Evolutionary conservation across 1,140 invertebrate species (phyloP), one percentile per base, ranked within the genome.

Genomic region (Neodiprion fabricii): DNA sequence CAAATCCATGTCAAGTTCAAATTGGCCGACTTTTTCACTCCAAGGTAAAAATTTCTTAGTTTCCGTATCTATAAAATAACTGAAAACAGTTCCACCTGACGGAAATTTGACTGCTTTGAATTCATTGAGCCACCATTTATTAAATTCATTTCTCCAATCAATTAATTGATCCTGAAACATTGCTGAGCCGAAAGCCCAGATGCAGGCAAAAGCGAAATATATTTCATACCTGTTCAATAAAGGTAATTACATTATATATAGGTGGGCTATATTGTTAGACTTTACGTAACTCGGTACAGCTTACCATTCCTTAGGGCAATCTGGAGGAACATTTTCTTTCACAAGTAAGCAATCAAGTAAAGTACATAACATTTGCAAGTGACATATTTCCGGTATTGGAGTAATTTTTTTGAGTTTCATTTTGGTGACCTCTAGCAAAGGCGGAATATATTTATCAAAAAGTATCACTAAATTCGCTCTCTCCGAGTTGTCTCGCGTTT

Each of bases 371-470:
- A 97, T 96, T 86, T 97, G 93, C 68, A 98, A 92, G 82, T 98
- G 96, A 74, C 95, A 94, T 78, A 98, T 94, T 82, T 98, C 96
- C 1, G 95, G 94, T 12, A 99, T 92, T 0, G 96, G 96, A 0
- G 96, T 97, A 47, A 98, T 96, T 80, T 95, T 96, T 82, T 97
- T 98, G 84, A 98, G 97, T 82, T 94, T 93, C 0, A 85, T 85
- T 74, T 94, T 93, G 48, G 94, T 90, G 0, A 92, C 91, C 76
- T 98, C 97, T 65, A 98, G 87, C 74, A 96, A 90, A 0, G 92
- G 89, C 0, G 96, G 96, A n/a, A 99, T 93, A 83, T 99, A 99
- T 84, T 98, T 98, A 82, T 99, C 97, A 83, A 99, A 98, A 5
- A 99, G 89, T 10, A 97, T 93, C 7, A 93, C 93, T 66, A 99